Percentiles rank a stretch among this genome's conserved stretches.
phyloP scores from a whole-genome alignment of 2,113 vertebrate genomes.

The Oncorhynchus keta region DNA sequence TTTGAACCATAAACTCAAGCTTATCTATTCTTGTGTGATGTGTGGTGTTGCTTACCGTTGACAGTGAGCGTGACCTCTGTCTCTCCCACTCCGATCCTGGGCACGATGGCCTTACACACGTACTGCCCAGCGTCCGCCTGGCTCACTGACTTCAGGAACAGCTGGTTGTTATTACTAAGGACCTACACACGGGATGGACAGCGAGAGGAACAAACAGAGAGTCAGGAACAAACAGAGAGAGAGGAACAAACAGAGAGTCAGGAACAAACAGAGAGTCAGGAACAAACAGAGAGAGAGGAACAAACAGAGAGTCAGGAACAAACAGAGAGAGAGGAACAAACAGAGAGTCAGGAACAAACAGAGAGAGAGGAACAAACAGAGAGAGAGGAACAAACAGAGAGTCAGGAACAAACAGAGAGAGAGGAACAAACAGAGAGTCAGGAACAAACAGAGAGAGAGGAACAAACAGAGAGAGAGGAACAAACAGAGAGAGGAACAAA shows the following conservation, averaged over 20 bases:
- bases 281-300: too few relatives aligned
- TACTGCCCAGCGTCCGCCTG: constrained; percentile 92
- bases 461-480: too few relatives aligned
- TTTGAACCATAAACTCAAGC: neutral
- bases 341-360: too few relatives aligned
- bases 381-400: too few relatives aligned
- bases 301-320: neutral
- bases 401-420: too few relatives aligned
- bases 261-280: too few relatives aligned
- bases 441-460: too few relatives aligned
- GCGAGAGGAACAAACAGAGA: constrained; percentile 21
- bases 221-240: neutral
- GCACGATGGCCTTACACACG: constrained; percentile 94
- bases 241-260: too few relatives aligned
- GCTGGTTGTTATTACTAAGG: constrained; percentile 93
- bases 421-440: neutral
- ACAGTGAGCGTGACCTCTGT: constrained; percentile 89
- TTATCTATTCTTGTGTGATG: neutral
- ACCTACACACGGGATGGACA: constrained; percentile 72
- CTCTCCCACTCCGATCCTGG: constrained; percentile 92
- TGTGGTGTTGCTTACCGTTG: constrained; percentile 79
- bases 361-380: too few relatives aligned
- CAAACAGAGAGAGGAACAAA: neutral
- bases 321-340: neutral
- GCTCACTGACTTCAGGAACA: constrained; percentile 87